Evolutionary conservation across 2,888 invertebrate genomes (phyloP).

Genomic region (Trachelus iudaicus): DNA sequence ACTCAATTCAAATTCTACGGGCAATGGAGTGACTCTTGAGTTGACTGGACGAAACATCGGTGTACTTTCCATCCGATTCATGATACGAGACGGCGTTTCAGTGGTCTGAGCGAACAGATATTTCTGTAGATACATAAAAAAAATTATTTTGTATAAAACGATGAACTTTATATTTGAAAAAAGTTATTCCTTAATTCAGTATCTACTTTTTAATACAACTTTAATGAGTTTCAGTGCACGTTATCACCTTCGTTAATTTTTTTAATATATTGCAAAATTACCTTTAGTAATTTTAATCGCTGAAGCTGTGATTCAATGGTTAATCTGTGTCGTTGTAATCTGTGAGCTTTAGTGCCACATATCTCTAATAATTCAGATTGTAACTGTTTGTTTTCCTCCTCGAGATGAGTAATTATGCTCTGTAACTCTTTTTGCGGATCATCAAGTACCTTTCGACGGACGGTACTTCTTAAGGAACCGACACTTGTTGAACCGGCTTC

Average conservation of each 20-base stretch:
- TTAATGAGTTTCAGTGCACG: neutral
- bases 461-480: constrained; percentile 52
- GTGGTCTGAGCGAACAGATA: constrained; percentile 48
- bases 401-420: constrained; percentile 77
- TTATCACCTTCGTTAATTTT: neutral
- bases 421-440: constrained; percentile 75
- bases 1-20: constrained; percentile 60
- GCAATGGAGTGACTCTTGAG: constrained; percentile 51
- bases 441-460: constrained; percentile 52
- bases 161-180: constrained; percentile 3
- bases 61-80: constrained; percentile 59
- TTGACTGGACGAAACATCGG: constrained; percentile 56
- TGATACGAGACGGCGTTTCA: constrained; percentile 37
- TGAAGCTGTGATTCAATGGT: constrained; percentile 75
- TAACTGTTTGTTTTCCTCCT: constrained; percentile 72
- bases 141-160: constrained; percentile 5
- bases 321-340: constrained; percentile 72
- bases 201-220: constrained; percentile 6
- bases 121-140: constrained; percentile 45
- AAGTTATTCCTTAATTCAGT: neutral
- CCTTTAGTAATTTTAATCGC: constrained; percentile 75
- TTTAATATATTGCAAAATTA: constrained; percentile 49
- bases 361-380: constrained; percentile 59
- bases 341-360: constrained; percentile 55
- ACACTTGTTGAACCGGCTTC: constrained; percentile 50